Conservation (phyloP, 2,888 invertebrate genomes). For the Sinhomidia bicolor region DNA sequence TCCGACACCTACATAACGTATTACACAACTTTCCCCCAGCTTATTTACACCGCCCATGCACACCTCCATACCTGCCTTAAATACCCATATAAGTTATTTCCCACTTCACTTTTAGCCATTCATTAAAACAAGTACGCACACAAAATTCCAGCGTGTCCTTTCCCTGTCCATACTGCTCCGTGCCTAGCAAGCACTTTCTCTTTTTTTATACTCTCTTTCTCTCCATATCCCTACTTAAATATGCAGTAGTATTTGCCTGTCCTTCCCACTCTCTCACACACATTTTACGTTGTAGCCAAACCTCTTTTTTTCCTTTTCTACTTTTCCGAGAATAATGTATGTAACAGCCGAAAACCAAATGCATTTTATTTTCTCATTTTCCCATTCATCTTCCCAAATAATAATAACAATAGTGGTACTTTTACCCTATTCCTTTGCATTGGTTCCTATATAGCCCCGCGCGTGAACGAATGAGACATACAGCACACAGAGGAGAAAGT, state of each 20-base stretch:
- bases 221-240: not conserved
- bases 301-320: not conserved
- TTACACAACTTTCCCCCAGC: constrained; percentile 24
- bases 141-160: not conserved
- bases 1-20: constrained; percentile 21
- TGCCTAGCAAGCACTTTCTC: too few relatives aligned
- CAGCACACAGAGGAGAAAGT: not conserved
- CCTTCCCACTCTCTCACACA: not conserved
- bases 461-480: not conserved
- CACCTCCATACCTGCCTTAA: constrained; percentile 12
- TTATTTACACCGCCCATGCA: not conserved
- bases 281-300: not conserved
- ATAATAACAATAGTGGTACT: constrained; percentile 1
- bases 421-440: not conserved
- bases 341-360: constrained; percentile 38
- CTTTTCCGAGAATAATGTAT: constrained; percentile 4
- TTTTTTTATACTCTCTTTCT: not conserved
- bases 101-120: constrained; percentile 24
- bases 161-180: not conserved
- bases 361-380: constrained; percentile 50
- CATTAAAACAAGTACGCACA: constrained; percentile 6
- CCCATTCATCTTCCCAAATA: constrained; percentile 36
- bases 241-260: not conserved
- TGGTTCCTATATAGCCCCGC: not conserved
- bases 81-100: constrained; percentile 21